Conservation (phyloP, 2,113 vertebrate genomes). For the Esox niger region DNA sequence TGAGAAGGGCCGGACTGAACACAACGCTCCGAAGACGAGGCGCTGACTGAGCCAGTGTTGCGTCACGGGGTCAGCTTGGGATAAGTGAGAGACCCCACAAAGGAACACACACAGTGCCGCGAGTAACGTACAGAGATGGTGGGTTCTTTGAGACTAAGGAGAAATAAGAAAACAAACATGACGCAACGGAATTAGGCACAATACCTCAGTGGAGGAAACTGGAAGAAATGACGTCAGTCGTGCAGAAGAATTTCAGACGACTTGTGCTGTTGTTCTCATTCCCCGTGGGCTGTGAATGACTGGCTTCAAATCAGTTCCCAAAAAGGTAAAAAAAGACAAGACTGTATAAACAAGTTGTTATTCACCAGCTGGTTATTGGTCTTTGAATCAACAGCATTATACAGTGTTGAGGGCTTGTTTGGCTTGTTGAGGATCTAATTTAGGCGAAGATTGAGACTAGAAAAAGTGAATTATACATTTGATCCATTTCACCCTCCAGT, state of each 20-base stretch:
- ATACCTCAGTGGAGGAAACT: too few relatives aligned
- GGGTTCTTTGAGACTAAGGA: background rate
- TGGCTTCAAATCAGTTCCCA: background rate
- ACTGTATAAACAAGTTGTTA: too few relatives aligned
- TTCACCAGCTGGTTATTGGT: too few relatives aligned
- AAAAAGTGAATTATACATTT: too few relatives aligned
- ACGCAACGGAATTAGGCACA: background rate
- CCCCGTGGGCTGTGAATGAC: too few relatives aligned
- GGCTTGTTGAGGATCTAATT: background rate
- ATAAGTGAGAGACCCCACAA: background rate
- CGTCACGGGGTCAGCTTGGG: too few relatives aligned
- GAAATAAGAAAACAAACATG: background rate
- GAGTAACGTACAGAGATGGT: background rate
- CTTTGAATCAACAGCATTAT: too few relatives aligned
- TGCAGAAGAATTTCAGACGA: background rate
- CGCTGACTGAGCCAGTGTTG: too few relatives aligned
- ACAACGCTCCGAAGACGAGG: conserved; percentile 26
- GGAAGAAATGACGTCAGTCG: too few relatives aligned
- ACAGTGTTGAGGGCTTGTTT: background rate
- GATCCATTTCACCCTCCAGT: background rate
- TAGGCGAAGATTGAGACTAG: too few relatives aligned
- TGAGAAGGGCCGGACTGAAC: conserved; percentile 23
- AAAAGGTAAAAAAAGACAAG: too few relatives aligned
- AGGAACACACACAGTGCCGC: too few relatives aligned
- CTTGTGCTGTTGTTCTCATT: background rate